These are phyloP conservation scores for Dreissena polymorpha DNA, from an alignment of 1,140 invertebrate genomes.

Conservation along the genomic window DNA sequence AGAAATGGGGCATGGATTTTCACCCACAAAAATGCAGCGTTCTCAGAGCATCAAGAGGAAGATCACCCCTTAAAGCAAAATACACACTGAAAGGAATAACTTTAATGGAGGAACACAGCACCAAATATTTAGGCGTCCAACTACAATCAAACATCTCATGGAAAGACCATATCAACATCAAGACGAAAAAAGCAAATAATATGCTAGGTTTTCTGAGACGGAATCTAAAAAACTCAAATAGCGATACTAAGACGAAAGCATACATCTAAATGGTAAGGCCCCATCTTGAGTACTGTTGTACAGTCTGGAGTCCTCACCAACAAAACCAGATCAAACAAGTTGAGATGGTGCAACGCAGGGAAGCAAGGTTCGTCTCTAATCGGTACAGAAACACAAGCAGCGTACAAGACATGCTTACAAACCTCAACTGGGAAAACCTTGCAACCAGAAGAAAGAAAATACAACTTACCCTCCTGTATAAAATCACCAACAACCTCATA, in stretches of 20 bases:
- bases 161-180: neutral
- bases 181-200: neutral
- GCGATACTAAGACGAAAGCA: neutral
- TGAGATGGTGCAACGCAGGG: slow-evolving; percentile 13
- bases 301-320: slow-evolving; percentile 1
- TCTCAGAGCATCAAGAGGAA: neutral
- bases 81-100: neutral
- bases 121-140: neutral
- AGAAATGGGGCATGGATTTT: slow-evolving; percentile 2
- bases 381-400: slow-evolving; percentile 2
- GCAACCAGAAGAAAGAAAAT: slow-evolving; percentile 11
- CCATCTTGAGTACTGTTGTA: slow-evolving; percentile 6
- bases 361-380: neutral
- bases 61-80: neutral
- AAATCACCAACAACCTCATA: slow-evolving; percentile 23
- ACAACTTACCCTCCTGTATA: slow-evolving; percentile 7
- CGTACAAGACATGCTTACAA: too few relatives aligned
- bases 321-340: neutral
- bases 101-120: neutral
- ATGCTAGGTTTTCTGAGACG: neutral
- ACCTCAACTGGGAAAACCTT: slow-evolving; percentile 19
- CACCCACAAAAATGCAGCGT: slow-evolving; percentile 7
- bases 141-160: neutral
- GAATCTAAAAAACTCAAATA: neutral
- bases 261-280: neutral